Conservation (phyloP, 2,797 vertebrate species). For the Hemibagrus guttatus region DNA sequence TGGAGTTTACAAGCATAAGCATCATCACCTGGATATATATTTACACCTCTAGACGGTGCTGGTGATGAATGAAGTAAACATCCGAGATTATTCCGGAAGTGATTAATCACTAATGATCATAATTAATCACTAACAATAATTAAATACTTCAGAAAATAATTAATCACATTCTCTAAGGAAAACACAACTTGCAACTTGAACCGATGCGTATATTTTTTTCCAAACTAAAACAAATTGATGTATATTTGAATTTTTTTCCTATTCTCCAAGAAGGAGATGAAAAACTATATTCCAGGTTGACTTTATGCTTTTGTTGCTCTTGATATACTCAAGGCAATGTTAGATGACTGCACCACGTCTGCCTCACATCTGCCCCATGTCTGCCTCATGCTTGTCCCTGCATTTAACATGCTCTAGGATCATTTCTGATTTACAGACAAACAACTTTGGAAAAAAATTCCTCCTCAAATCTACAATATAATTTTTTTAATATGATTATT, state of each 20-base stretch:
- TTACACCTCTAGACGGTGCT: not conserved
- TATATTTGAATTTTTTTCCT: not conserved
- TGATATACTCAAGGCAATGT: not conserved
- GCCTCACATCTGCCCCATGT: not conserved
- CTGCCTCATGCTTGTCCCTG: not conserved
- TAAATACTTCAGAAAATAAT: too few relatives aligned
- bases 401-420: not conserved
- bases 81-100: too few relatives aligned
- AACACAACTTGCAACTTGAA: too few relatives aligned
- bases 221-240: not conserved
- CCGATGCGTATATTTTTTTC: not conserved
- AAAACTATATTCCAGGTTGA: not conserved
- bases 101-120: too few relatives aligned
- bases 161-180: too few relatives aligned
- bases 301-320: not conserved
- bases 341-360: not conserved
- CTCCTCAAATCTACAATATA: not conserved
- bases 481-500: not conserved
- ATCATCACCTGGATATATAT: not conserved
- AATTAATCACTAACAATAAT: too few relatives aligned
- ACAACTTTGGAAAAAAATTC: not conserved
- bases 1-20: not conserved
- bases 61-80: not conserved
- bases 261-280: not conserved
- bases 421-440: not conserved